phyloP scores from a whole-genome alignment of 2,888 invertebrate species.

The Emmelina monodactyla region DNA sequence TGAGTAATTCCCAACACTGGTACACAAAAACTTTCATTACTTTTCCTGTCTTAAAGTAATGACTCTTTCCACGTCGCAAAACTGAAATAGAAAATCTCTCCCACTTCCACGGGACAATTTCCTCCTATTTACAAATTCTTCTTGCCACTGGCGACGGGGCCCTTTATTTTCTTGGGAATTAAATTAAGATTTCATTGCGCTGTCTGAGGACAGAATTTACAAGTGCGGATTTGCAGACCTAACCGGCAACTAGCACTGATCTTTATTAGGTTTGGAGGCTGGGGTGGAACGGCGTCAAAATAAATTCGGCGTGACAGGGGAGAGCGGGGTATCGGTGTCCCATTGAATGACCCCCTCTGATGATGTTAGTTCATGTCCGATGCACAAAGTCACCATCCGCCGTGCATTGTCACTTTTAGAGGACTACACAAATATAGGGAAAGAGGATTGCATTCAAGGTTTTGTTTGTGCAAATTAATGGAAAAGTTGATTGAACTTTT shows the following conservation, averaged over 20 bases:
- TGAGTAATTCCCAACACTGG: too few relatives aligned
- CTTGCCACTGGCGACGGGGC: conserved; percentile 20
- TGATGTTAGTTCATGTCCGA: conserved; percentile 40
- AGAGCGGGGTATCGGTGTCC: conserved; percentile 24
- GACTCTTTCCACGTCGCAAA: conserved; percentile 5
- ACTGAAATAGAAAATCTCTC: conserved; percentile 14
- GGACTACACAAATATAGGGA: conserved; percentile 27
- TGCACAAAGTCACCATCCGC: conserved; percentile 35
- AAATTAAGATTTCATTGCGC: conserved; percentile 43
- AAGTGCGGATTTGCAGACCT: conserved; percentile 27
- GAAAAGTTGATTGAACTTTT: background rate
- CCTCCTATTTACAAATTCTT: conserved; percentile 25
- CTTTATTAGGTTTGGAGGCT: conserved; percentile 43
- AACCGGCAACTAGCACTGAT: conserved; percentile 33
- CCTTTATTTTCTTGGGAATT: conserved; percentile 35
- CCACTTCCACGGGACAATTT: conserved; percentile 12
- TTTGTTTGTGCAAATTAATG: background rate
- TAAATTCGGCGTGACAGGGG: conserved; percentile 37
- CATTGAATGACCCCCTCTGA: conserved; percentile 33
- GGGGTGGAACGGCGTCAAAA: conserved; percentile 30
- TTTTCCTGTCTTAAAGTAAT: background rate
- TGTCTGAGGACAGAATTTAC: conserved; percentile 24
- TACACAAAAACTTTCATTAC: background rate
- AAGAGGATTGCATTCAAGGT: background rate
- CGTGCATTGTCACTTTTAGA: conserved; percentile 29